A percentile compares a stretch with the other conserved stretches of the same genome.
phyloP scores from a whole-genome alignment of 2,113 vertebrate species.

The Asarcornis scutulata region DNA sequence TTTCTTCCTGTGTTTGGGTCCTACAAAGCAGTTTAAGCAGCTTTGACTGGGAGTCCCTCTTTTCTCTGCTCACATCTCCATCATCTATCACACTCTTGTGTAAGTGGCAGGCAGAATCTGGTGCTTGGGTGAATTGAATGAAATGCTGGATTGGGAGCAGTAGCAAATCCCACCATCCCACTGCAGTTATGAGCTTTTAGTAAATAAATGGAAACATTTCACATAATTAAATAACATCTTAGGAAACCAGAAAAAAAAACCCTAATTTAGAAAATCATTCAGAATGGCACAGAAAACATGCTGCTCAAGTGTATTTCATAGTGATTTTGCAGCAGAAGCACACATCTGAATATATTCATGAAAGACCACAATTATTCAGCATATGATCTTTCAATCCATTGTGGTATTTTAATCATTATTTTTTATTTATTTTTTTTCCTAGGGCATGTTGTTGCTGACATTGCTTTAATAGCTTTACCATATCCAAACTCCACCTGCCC shows the following conservation, averaged over 20 bases:
- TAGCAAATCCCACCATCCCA: slow-evolving; percentile 42
- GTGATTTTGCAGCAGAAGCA: slow-evolving; percentile 45
- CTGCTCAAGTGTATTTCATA: slow-evolving; percentile 45
- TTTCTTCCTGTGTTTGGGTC: not conserved
- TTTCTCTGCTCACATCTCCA: not conserved
- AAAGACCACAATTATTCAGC: slow-evolving; percentile 53
- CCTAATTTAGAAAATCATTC: slow-evolving; percentile 61
- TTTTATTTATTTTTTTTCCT: not conserved
- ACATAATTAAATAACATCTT: slow-evolving; percentile 65
- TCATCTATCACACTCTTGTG: not conserved
- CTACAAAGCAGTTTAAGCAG: fast-evolving
- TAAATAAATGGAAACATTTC: slow-evolving; percentile 65
- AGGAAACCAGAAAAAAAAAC: slow-evolving; percentile 7
- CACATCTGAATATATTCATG: not conserved
- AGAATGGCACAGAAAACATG: slow-evolving; percentile 47
- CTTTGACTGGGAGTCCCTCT: not conserved
- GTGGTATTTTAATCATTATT: not conserved
- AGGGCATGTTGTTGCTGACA: not conserved
- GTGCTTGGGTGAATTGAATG: not conserved
- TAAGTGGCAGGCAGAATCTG: not conserved
- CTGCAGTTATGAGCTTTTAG: slow-evolving; percentile 45
- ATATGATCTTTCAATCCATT: slow-evolving; percentile 1
- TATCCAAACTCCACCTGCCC: not conserved
- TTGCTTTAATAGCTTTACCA: slow-evolving; percentile 23
- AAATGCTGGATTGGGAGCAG: slow-evolving; percentile 39